Base-by-base conservation (phyloP, 2,888 invertebrate species). In the Hydriomena furcata region DNA sequence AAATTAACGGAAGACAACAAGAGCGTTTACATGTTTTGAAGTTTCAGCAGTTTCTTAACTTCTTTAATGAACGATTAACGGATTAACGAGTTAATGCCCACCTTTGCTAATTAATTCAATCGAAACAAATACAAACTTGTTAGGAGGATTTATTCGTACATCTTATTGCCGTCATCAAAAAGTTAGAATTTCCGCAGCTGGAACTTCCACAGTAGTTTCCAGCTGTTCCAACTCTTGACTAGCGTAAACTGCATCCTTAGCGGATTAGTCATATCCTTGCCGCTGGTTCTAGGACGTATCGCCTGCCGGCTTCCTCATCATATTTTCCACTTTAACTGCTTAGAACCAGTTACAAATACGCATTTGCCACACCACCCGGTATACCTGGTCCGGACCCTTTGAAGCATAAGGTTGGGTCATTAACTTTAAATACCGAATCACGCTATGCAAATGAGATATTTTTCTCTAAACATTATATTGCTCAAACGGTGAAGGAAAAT, bases 91-190 rank as follows among this genome's bases (percentile, higher is more conserved):
- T n/a, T n/a, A n/a, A n/a, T n/a, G n/a, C n/a, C n/a, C n/a, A 17
- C 11, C 23, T 13, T 38, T 34, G 25, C 35, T 52, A 36, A 47
- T 47, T 42, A 46, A 13, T 32, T 30, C 31, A 38, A 30, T n/a
- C 7, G 12, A 47, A 45, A 42, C 20, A 20, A 24, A 51, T 45
- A 34, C 17, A 10, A 20, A 20, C 41, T 52, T 32, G 30, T 49
- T 36, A 11, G 6, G 10, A 42, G 11, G 13, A 34, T 34, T 13
- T 27, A 5, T 20, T 32, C 25, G 8, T 31, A 21, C 8, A 42
- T 31, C 43, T 42, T 32, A 10, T 32, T 43, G n/a, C 20, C 31
- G 31, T 25, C 24, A 28, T 34, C 7, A 10, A 13, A 7, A 12
- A 17, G 10, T 30, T 41, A 2, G 20, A 28, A 27, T 28, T 40